Base-by-base conservation (phyloP, 2,113 vertebrate genomes). In the Syngnathus scovelli region DNA sequence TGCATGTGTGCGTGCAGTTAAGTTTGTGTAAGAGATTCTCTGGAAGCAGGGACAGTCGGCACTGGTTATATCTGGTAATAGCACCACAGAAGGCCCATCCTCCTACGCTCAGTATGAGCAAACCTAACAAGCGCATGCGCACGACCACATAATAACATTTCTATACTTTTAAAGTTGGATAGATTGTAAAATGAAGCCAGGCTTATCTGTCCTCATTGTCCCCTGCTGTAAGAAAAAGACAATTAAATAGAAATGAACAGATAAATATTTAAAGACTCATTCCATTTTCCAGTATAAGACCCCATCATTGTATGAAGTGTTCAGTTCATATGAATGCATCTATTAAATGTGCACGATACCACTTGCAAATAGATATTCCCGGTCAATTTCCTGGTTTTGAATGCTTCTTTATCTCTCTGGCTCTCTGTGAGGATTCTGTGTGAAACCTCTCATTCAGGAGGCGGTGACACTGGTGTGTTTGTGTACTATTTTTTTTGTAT, bases 41-140 rank as follows among this genome's bases (percentile, higher is more conserved):
- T 65, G 68, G 46, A 41, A 74, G 61, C 64, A 58, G 27, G 52
- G 55, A 79, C 52, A 64, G 59, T 75, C 63, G 46, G 73, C 60
- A 27, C 11, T 72, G 60, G 84, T 79, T 83, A 84, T 82, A 87
- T 87, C 80, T 79, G 79, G 84, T 83, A 77, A 80, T 88, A 64
- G 72, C 86, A 75, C 72, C 85, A 85, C 87, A 89, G 87, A 90
- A 87, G 86, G 86, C 76, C 54, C 44, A 38, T 81, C 85, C 84
- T 80, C 87, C 85, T 72, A 88, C 87, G 81, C 82, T 87, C 87
- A 83, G 81, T 81, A 85, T 82, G 87, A 86, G 82, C 78, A 79
- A 79, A 77, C 55, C 78, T 66, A 71, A 73, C 67, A 68, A 64
- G 12, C 70, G 66, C 49, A 44, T 44, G 73, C 69, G 54, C 60